Evolutionary conservation across 2,797 vertebrate species (phyloP).

Genomic region (Rhinophrynus dorsalis): DNA sequence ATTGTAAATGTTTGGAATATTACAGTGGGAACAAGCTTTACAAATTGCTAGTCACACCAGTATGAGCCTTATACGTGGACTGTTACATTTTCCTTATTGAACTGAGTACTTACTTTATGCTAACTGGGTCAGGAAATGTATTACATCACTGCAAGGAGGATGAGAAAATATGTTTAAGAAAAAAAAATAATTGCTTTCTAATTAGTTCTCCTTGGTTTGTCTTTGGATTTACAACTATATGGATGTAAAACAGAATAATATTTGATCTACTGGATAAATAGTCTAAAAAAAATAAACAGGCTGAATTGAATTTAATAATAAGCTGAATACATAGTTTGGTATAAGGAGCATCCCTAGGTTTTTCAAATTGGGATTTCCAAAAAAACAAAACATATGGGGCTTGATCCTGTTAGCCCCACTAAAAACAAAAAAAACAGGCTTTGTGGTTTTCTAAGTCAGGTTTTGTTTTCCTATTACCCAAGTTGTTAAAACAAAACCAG

Average conservation of each 20-base stretch:
- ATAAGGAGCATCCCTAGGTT: too few relatives aligned
- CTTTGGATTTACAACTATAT: background rate
- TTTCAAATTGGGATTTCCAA: too few relatives aligned
- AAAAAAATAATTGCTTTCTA: background rate
- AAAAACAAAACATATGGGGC: too few relatives aligned
- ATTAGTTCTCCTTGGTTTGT: conserved; percentile 1
- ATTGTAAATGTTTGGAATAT: conserved; percentile 20
- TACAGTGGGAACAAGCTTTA: background rate
- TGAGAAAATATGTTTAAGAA: conserved; percentile 6
- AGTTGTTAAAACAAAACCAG: too few relatives aligned
- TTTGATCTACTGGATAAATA: background rate
- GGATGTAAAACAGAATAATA: background rate
- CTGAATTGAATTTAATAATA: too few relatives aligned
- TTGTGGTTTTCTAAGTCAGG: too few relatives aligned
- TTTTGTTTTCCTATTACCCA: too few relatives aligned
- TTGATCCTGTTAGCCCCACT: too few relatives aligned
- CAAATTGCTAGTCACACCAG: background rate
- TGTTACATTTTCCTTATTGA: background rate
- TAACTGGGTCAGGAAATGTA: background rate
- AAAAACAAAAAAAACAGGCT: too few relatives aligned
- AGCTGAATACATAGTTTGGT: too few relatives aligned
- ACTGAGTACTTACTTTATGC: background rate
- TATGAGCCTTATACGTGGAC: background rate
- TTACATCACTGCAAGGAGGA: background rate
- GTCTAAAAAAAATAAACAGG: too few relatives aligned